These are phyloP conservation scores for Clusia tigrina DNA, from an alignment of 2,888 invertebrate genomes.

Conservation along the genomic window DNA sequence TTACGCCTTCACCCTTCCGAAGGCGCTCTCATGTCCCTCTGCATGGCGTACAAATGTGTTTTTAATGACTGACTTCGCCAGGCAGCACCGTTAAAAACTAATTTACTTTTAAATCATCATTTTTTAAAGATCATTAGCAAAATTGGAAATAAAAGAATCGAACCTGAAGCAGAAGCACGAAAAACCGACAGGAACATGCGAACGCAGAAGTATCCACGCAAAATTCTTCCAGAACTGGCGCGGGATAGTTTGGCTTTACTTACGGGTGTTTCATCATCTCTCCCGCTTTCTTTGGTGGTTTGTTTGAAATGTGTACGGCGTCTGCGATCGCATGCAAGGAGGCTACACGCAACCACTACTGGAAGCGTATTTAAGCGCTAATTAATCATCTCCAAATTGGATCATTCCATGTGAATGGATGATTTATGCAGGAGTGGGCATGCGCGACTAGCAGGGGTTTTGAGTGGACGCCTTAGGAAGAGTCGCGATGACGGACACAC, in stretches of 20 bases:
- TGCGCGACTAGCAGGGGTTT: not conserved
- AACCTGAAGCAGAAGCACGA: too few species aligned
- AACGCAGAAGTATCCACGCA: conserved; percentile 1
- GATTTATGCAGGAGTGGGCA: not conserved
- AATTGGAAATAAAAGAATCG: not conserved
- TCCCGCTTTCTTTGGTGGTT: not conserved
- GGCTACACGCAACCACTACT: not conserved
- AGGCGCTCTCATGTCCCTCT: not conserved
- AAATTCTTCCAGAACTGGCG: not conserved
- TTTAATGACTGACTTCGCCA: not conserved
- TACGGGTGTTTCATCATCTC: too few species aligned
- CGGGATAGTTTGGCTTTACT: too few species aligned
- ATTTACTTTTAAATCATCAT: conserved; percentile 8
- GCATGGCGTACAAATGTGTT: not conserved
- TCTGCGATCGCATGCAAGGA: not conserved
- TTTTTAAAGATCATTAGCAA: conserved; percentile 6
- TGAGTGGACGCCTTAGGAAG: too few species aligned
- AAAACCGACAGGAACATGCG: not conserved
- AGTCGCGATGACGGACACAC: too few species aligned
- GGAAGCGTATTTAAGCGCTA: not conserved
- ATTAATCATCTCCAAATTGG: conserved; percentile 7
- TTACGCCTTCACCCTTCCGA: not conserved
- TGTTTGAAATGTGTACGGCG: not conserved
- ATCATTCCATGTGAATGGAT: not conserved
- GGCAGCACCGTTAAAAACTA: not conserved